Conservation (phyloP, 2,888 invertebrate species). For the Parnassius apollo region DNA sequence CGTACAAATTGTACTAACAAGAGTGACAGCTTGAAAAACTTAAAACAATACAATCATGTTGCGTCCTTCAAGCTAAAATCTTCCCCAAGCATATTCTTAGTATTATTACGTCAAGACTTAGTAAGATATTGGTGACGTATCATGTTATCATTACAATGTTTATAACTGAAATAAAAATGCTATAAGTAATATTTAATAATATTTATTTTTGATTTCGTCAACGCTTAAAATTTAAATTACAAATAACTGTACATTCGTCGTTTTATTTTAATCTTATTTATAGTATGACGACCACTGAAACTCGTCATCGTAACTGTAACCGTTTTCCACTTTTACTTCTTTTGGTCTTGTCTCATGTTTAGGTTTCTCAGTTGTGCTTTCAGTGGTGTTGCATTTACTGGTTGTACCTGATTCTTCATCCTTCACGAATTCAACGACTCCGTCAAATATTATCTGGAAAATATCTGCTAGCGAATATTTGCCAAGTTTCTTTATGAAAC, state of each 20-base stretch:
- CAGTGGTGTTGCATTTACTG: slow-evolving; percentile 1
- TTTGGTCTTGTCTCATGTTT: not conserved
- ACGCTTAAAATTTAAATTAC: not conserved
- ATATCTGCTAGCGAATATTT: slow-evolving; percentile 49
- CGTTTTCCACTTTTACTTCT: not conserved
- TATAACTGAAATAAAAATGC: too few relatives aligned
- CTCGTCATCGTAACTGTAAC: not conserved
- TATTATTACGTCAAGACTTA: too few relatives aligned
- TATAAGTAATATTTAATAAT: not conserved
- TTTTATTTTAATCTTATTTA: slow-evolving; percentile 4
- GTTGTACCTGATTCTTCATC: slow-evolving; percentile 22
- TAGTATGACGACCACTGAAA: slow-evolving; percentile 11
- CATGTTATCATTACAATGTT: too few relatives aligned
- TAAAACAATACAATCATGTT: too few relatives aligned
- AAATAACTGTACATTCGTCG: not conserved
- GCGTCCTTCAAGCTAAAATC: too few relatives aligned
- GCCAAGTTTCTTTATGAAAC: slow-evolving; percentile 47
- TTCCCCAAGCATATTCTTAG: too few relatives aligned
- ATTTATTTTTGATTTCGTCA: not conserved
- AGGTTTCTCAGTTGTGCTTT: slow-evolving; percentile 8
- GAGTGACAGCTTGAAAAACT: too few relatives aligned
- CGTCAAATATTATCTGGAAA: slow-evolving; percentile 45
- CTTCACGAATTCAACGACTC: slow-evolving; percentile 43
- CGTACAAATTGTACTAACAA: too few relatives aligned
- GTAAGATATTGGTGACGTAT: too few relatives aligned